These are phyloP conservation scores for Lytechinus pictus DNA, from an alignment of 35 echinoderm and acorn worm species.

Conservation along the genomic window DNA sequence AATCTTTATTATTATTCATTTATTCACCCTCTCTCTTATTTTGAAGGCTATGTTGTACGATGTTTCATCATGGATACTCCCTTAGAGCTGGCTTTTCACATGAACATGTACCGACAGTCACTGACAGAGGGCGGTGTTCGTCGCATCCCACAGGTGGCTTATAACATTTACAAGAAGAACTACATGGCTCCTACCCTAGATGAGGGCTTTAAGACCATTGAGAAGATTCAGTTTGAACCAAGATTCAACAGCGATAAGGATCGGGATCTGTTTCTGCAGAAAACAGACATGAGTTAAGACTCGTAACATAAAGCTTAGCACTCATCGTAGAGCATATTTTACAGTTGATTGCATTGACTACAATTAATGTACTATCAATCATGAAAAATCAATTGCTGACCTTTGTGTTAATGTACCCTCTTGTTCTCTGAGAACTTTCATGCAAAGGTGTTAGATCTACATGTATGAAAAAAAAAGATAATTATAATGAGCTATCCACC, in stretches of 20 bases:
- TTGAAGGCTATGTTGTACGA: conserved; percentile 72
- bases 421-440: no score
- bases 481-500: no score
- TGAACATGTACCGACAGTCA: conserved; percentile 82
- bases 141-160: conserved; percentile 80
- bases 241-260: conserved; percentile 78
- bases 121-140: conserved; percentile 73
- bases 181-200: conserved; percentile 60
- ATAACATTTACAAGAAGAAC: conserved; percentile 98
- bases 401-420: no score
- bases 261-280: conserved; percentile 74
- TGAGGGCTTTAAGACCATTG: conserved; percentile 76
- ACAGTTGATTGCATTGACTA: no score
- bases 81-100: conserved; percentile 72
- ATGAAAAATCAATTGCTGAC: no score
- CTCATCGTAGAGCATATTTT: no score
- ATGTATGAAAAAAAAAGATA: no score
- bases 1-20: no score
- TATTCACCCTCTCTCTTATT: no score
- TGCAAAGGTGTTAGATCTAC: no score
- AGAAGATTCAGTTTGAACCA: conserved; percentile 78
- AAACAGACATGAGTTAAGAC: conserved; percentile 67
- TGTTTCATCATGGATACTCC: conserved; percentile 82
- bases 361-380: no score
- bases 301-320: not conserved